Evolutionary conservation across 1,140 invertebrate genomes (phyloP).

Genomic region (Bombus confusus): DNA sequence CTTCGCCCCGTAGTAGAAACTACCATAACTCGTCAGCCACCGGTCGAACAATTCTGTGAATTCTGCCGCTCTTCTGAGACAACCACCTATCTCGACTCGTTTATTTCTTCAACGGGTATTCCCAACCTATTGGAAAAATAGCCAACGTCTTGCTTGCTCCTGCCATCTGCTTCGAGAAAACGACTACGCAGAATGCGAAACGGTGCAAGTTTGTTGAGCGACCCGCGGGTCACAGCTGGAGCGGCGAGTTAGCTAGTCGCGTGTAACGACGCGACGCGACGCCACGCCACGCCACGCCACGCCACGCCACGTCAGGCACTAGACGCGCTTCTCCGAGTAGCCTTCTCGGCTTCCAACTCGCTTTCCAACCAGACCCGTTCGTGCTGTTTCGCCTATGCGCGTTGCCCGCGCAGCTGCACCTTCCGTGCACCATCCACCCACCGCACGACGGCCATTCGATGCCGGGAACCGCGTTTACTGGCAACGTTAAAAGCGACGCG

Average conservation of each 20-base stretch:
- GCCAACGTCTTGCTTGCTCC: too few relatives aligned
- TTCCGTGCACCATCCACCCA: too few relatives aligned
- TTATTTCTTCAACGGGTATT: background rate
- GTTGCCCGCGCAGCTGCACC: too few relatives aligned
- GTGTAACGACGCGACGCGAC: too few relatives aligned
- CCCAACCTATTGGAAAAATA: background rate
- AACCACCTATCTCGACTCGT: background rate
- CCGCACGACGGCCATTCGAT: too few relatives aligned
- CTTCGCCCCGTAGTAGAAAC: background rate
- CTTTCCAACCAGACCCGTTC: too few relatives aligned
- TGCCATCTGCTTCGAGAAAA: too few relatives aligned
- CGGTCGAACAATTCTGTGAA: too few relatives aligned
- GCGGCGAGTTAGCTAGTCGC: background rate
- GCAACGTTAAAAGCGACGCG: slow-evolving; percentile 63
- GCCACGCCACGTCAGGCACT: background rate
- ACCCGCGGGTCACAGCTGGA: slow-evolving; percentile 14
- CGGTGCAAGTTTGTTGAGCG: slow-evolving; percentile 13
- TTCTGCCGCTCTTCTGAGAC: too few relatives aligned
- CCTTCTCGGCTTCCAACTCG: background rate
- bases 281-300: too few relatives aligned
- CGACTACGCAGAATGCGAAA: background rate
- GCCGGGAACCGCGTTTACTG: slow-evolving; percentile 43
- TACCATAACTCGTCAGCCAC: background rate
- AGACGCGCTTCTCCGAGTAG: background rate
- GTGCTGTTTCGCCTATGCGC: too few relatives aligned